phyloP scores from a whole-genome alignment of 2,797 vertebrate genomes.

The Pantherophis vulpinus region DNA sequence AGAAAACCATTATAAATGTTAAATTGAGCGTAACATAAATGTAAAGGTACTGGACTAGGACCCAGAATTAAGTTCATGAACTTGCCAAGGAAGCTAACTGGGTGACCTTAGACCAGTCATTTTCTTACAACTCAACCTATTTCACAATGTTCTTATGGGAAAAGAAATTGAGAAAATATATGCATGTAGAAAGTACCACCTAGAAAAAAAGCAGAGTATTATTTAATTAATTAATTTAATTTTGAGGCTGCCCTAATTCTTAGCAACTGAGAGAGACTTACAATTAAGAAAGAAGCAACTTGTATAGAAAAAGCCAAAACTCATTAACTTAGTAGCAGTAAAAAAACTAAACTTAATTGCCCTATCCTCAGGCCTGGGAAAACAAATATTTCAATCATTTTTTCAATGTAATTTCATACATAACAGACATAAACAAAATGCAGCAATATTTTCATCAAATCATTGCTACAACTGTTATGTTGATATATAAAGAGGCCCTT shows the following conservation, averaged over 20 bases:
- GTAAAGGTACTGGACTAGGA: background rate
- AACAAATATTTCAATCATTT: background rate
- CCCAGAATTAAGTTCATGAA: background rate
- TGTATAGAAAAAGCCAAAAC: background rate
- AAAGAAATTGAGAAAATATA: background rate
- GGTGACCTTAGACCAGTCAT: background rate
- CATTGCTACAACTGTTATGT: background rate
- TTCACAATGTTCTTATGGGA: background rate
- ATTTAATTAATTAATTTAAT: background rate
- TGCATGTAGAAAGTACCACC: background rate
- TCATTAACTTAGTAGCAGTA: background rate
- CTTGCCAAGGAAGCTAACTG: background rate
- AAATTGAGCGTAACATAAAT: background rate
- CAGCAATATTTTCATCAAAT: conserved; percentile 13
- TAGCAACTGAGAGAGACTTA: background rate
- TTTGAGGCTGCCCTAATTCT: background rate
- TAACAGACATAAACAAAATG: background rate
- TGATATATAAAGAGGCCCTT: background rate
- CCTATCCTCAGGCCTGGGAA: background rate
- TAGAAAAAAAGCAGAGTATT: background rate
- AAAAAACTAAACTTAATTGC: background rate
- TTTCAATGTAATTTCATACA: background rate
- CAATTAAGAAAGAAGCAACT: background rate
- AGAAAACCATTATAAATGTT: background rate
- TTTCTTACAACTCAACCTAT: background rate